Evolutionary conservation across 2,113 vertebrate species (phyloP).

Genomic region (Poecile atricapillus): DNA sequence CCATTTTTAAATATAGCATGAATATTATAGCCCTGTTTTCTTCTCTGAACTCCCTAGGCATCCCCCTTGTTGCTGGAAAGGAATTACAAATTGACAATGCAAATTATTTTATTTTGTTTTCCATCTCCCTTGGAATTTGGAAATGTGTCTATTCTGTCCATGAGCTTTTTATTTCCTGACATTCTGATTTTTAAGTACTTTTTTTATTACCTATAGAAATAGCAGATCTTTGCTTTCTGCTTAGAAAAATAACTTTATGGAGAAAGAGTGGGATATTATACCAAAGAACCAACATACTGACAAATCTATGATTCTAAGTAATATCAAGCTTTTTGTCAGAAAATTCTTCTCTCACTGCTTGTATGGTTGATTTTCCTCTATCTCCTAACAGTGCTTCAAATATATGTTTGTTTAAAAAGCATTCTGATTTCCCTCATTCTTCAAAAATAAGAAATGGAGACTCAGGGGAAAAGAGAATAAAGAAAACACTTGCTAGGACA

Average conservation of each 20-base stretch:
- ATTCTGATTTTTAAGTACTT: not conserved
- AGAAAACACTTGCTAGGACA: not conserved
- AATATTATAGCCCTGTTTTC: conserved; percentile 20
- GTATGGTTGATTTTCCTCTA: not conserved
- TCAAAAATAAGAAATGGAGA: not conserved
- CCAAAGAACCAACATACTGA: not conserved
- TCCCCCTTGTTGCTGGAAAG: conserved; percentile 4
- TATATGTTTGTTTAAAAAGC: not conserved
- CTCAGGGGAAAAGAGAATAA: not conserved
- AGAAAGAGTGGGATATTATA: not conserved
- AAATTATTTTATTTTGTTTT: conserved; percentile 33
- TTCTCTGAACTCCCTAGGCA: conserved; percentile 29
- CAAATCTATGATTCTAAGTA: not conserved
- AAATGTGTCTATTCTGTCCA: not conserved
- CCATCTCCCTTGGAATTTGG: conserved; percentile 5
- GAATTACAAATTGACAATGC: conserved; percentile 15
- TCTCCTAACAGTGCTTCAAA: not conserved
- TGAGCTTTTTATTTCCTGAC: not conserved
- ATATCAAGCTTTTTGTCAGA: not conserved
- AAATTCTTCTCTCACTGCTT: not conserved
- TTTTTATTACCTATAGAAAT: not conserved
- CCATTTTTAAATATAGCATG: conserved; percentile 42
- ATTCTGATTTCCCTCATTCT: not conserved
- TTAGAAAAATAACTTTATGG: not conserved
- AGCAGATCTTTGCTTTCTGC: not conserved